A percentile compares a stretch with the other conserved stretches of the same genome.
These are phyloP conservation scores for Leptodactylus fuscus DNA, from an alignment of 2,113 vertebrate genomes.

Conservation along the genomic window DNA sequence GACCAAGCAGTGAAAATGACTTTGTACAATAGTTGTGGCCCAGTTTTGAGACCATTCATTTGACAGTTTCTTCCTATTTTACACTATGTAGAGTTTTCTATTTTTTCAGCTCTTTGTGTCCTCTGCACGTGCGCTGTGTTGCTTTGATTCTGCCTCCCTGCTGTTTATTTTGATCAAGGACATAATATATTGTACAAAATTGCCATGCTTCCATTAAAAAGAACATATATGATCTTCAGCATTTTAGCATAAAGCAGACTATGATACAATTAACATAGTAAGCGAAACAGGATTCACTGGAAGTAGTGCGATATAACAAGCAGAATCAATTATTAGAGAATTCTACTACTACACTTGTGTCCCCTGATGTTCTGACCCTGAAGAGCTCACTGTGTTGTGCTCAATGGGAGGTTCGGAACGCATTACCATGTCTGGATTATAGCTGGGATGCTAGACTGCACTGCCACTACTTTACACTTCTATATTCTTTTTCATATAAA, in stretches of 20 bases:
- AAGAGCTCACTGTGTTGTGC: slow-evolving; percentile 4
- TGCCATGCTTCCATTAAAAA: neutral
- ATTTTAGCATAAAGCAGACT: neutral
- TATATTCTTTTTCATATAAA: neutral
- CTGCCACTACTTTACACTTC: neutral
- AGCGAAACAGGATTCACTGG: neutral
- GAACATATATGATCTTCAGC: neutral
- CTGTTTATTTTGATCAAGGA: slow-evolving; percentile 33
- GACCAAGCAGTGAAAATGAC: no score
- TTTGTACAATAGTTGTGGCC: neutral
- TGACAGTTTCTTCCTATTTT: neutral
- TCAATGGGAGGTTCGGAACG: slow-evolving; percentile 33
- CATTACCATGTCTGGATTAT: slow-evolving; percentile 31
- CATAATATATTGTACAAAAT: neutral
- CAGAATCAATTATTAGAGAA: slow-evolving; percentile 46
- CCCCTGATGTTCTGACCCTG: slow-evolving; percentile 31
- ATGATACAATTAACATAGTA: neutral
- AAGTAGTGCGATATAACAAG: slow-evolving; percentile 24
- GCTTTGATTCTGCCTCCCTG: neutral
- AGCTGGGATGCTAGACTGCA: neutral
- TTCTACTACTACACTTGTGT: neutral
- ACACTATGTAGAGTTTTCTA: neutral
- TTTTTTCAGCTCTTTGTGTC: neutral
- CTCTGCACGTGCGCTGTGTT: neutral
- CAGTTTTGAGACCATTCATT: neutral